A percentile compares a stretch with the other conserved stretches of the same genome.
These are phyloP conservation scores for Apis mellifera DNA, from an alignment of 1,140 invertebrate genomes.

Conservation along the genomic window Amel_HAv3.1 CM009940.2:1012001-1012500, in stretches of 20 bases:
- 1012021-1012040: constrained; percentile 8
- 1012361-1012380: no score
- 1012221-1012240: constrained; percentile 4
- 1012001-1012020: background rate
- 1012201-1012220: constrained; percentile 27
- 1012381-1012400: no score
- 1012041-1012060: background rate
- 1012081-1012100: constrained; percentile 37
- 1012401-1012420: no score
- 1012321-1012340: no score
- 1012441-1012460: no score
- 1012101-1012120: constrained; percentile 34
- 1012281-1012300: no score
- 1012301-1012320: background rate
- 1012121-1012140: constrained; percentile 36
- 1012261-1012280: no score
- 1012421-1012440: no score
- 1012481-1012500: background rate
- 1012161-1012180: constrained; percentile 25
- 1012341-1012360: no score
- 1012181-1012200: constrained; percentile 13
- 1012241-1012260: no score
- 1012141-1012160: constrained; percentile 19
- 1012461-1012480: background rate
- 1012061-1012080: background rate